Conservation (phyloP, 2,113 vertebrate species). For the Gasterosteus nipponicus region DNA sequence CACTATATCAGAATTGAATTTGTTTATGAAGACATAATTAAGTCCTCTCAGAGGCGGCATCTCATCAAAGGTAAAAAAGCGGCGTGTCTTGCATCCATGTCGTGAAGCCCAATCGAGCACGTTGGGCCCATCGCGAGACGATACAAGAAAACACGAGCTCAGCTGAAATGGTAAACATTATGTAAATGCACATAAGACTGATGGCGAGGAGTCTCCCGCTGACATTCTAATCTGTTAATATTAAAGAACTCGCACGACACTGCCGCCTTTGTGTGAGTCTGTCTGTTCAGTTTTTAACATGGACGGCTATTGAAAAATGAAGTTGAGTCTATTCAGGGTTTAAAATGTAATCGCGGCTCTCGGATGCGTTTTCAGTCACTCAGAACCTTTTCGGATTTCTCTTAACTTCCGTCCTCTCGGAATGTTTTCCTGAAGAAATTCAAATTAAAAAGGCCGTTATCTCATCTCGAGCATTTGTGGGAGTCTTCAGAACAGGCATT, state of each 20-base stretch:
- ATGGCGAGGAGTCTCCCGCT: neutral
- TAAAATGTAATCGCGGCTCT: conserved; percentile 1
- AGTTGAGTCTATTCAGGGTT: conserved; percentile 9
- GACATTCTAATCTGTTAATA: neutral
- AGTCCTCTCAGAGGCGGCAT: conserved; percentile 19
- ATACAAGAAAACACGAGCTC: neutral
- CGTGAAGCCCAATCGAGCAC: neutral
- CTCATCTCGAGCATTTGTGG: conserved; percentile 25
- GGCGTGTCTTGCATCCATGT: conserved; percentile 10
- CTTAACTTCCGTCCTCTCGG: conserved; percentile 11
- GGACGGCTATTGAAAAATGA: conserved; percentile 1
- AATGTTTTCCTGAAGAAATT: conserved; percentile 22
- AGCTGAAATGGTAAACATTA: neutral
- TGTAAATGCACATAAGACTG: neutral
- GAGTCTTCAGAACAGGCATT: conserved; percentile 13
- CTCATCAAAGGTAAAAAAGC: conserved; percentile 16
- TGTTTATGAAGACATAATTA: conserved; percentile 41
- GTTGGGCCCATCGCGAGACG: neutral
- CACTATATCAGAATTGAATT: conserved; percentile 25
- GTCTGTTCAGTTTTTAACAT: conserved; percentile 14
- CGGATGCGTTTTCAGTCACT: conserved; percentile 21
- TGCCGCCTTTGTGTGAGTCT: neutral
- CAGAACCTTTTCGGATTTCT: neutral
- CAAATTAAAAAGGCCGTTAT: conserved; percentile 22
- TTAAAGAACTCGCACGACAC: neutral